phyloP scores from a whole-genome alignment of 2,888 invertebrate species.

The Acanthosoma haemorrhoidale region DNA sequence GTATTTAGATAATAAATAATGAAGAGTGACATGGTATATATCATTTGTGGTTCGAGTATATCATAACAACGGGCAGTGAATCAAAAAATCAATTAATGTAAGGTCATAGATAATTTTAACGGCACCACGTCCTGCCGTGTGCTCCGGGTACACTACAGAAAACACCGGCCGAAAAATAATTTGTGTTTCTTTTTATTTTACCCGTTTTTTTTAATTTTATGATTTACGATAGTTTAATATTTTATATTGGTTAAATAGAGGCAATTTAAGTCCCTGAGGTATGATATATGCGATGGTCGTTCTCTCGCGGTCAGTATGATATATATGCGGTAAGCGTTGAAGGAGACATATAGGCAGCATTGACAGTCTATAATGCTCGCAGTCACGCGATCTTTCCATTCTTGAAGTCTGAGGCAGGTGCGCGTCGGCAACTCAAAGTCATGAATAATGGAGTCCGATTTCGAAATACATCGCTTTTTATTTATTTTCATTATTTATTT shows the following conservation, averaged over 20 bases:
- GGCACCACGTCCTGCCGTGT: slow-evolving; percentile 2
- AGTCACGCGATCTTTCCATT: slow-evolving; percentile 2
- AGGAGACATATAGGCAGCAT: neutral
- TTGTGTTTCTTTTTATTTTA: neutral
- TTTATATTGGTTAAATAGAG: neutral
- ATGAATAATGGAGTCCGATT: neutral
- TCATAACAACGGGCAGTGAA: slow-evolving; percentile 3
- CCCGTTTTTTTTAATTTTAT: neutral
- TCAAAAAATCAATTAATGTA: slow-evolving; percentile 23
- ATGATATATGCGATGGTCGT: neutral
- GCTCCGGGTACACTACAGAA: neutral
- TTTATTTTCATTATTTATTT: slow-evolving; percentile 1
- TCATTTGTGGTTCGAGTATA: neutral
- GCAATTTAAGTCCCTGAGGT: neutral
- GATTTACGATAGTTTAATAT: neutral
- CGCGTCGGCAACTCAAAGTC: neutral
- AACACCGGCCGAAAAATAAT: neutral
- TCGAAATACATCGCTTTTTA: neutral
- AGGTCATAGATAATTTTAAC: slow-evolving; percentile 9
- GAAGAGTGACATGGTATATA: neutral
- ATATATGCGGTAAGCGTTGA: neutral
- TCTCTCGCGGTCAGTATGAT: neutral
- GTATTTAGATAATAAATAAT: no score
- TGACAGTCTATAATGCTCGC: neutral
- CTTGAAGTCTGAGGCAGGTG: neutral